Conservation (phyloP, 2,888 invertebrate genomes). For the Tenthredo scrophulariae region DNA sequence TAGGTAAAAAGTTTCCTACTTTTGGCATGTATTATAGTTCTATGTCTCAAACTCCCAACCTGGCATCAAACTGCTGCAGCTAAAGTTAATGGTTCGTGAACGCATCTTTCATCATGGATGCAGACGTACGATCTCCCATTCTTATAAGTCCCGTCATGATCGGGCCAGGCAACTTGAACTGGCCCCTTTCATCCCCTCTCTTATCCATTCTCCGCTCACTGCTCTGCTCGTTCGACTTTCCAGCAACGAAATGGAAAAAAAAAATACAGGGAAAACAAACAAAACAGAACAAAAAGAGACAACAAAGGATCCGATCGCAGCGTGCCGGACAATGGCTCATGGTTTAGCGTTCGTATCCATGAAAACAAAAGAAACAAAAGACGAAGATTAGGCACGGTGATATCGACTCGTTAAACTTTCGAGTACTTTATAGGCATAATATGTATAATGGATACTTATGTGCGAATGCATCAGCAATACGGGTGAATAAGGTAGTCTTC, state of each 20-base stretch:
- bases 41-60: background rate
- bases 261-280: conserved; percentile 61
- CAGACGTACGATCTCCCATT: background rate
- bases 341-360: background rate
- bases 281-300: conserved; percentile 63
- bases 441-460: background rate
- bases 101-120: background rate
- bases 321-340: conserved; percentile 30
- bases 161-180: conserved; percentile 24
- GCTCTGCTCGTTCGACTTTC: conserved; percentile 27
- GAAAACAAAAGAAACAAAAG: conserved; percentile 17
- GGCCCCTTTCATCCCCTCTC: conserved; percentile 21
- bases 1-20: background rate
- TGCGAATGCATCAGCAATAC: background rate
- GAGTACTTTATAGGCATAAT: background rate
- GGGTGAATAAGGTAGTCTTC: background rate
- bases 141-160: conserved; percentile 16
- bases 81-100: background rate
- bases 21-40: background rate
- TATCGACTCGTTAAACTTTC: conserved; percentile 16
- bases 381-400: conserved; percentile 32
- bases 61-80: background rate
- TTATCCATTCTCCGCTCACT: conserved; percentile 1
- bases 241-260: conserved; percentile 61
- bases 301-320: conserved; percentile 32